Evolutionary conservation across 1,140 invertebrate species (phyloP), one percentile per base, ranked within the genome.

Genomic region (Pinna nobilis): DNA sequence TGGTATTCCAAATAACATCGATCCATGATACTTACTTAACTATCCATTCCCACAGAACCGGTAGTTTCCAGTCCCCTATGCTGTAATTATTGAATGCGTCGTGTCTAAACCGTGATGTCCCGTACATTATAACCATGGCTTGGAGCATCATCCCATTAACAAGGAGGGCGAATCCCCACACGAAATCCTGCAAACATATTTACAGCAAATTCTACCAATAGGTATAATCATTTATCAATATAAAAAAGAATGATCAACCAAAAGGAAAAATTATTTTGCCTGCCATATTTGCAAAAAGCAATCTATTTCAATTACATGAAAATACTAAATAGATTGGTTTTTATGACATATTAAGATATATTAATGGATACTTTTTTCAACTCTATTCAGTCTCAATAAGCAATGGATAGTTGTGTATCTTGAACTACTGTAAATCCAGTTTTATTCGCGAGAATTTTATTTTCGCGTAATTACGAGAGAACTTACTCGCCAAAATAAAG

Each of bases 131-230:
- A 0, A 84, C 84, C 78, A 87, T 80, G 5, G 55, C 41, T 47
- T 79, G 74, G 6, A 85, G 53, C 78, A 86, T 83, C 32, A 84
- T 20, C 2, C 84, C 85, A 49, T 82, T 85, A 1, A 86, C 70
- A 13, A 87, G 73, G 3, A 87, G 77, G 2, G 83, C 84, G 49
- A 85, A 87, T 9, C 78, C 80, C 84, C 85, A 87, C 6, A 86
- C 83, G 55, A 84, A 86, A 57, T 87, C 85, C 84, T 87, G 47
- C 32, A 66, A 51, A 30, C 20, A 69, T 44, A 30, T 64, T 64
- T 41, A 44, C 25, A 60, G 23, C 57, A 68, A 39, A 55, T 3
- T 9, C 7, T 6, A 30, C 33, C 20, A 11, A 20, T 15, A n/a
- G 13, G 33, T 59, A 30, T 18, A 53, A 59, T 32, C 2, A 33